Evolutionary conservation across 2,888 invertebrate species (phyloP).

Genomic region (Xestia sexstrigata): DNA sequence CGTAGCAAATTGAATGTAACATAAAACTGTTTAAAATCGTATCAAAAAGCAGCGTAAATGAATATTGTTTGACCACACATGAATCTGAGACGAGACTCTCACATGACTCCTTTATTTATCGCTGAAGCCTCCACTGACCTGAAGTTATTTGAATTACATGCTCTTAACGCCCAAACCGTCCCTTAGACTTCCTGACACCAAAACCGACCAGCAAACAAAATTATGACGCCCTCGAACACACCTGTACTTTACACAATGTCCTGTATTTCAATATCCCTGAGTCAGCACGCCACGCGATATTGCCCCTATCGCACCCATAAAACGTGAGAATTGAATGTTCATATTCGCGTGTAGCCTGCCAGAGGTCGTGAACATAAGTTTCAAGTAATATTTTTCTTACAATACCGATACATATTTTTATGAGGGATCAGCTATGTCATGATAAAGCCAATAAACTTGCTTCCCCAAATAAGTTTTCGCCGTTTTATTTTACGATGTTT

Average conservation of each 20-base stretch:
- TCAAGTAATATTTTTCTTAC: conserved; percentile 81
- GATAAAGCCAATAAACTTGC: conserved; percentile 87
- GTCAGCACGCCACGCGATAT: conserved; percentile 77
- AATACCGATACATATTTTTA: conserved; percentile 88
- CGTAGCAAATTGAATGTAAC: not conserved
- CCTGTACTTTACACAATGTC: conserved; percentile 79
- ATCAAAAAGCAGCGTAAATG: not conserved
- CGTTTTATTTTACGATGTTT: conserved; percentile 84
- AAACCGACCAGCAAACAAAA: conserved; percentile 71
- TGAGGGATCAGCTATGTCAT: conserved; percentile 87
- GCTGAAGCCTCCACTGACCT: conserved; percentile 41
- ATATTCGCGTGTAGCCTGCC: conserved; percentile 75
- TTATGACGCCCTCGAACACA: conserved; percentile 73
- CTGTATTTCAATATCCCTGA: conserved; percentile 76
- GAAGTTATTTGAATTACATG: conserved; percentile 65
- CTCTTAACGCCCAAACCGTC: conserved; percentile 56
- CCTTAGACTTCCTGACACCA: conserved; percentile 64
- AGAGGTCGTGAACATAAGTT: conserved; percentile 73
- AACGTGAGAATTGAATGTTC: conserved; percentile 77
- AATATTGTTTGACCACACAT: not conserved
- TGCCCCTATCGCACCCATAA: conserved; percentile 72
- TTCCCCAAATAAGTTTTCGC: conserved; percentile 85
- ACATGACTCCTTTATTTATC: conserved; percentile 23
- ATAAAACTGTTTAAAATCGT: not conserved
- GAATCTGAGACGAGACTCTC: not conserved